Evolutionary conservation across 2,797 vertebrate genomes (phyloP).

Genomic region (Orestias chungarensis): DNA sequence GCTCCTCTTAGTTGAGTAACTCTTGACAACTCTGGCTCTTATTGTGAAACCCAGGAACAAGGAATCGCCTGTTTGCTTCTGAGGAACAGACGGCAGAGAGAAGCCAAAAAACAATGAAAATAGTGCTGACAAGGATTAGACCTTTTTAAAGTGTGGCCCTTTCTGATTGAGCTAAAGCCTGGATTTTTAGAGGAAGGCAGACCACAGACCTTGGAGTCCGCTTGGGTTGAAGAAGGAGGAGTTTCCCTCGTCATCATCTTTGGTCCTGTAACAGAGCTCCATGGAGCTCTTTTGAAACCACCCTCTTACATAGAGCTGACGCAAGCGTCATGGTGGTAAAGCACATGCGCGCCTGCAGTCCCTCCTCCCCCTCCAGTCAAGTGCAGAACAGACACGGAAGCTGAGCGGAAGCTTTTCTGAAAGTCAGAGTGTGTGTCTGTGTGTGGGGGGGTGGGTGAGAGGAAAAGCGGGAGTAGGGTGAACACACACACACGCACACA

Average conservation of each 20-base stretch:
- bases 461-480: constrained; percentile 4
- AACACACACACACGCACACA: constrained; percentile 2
- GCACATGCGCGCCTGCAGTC: constrained; percentile 49
- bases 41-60: constrained; percentile 9
- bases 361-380: constrained; percentile 36
- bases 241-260: constrained; percentile 12
- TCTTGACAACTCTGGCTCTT: background rate
- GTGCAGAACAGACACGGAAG: constrained; percentile 54
- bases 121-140: background rate
- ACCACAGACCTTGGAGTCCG: constrained; percentile 29
- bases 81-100: background rate
- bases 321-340: constrained; percentile 12
- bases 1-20: background rate
- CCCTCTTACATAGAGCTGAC: constrained; percentile 26
- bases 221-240: constrained; percentile 47
- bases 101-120: background rate
- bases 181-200: constrained; percentile 35
- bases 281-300: constrained; percentile 45
- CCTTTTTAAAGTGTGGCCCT: background rate
- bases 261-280: constrained; percentile 14
- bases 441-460: background rate
- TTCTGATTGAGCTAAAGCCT: constrained; percentile 6
- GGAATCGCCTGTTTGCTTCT: no score
- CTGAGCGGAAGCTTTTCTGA: background rate
- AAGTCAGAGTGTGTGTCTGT: constrained; percentile 7